A percentile compares a stretch with the other conserved stretches of the same genome.
These are phyloP conservation scores for Drosophila pandora DNA, from an alignment of 1,140 invertebrate species.

Conservation along the genomic window DNA sequence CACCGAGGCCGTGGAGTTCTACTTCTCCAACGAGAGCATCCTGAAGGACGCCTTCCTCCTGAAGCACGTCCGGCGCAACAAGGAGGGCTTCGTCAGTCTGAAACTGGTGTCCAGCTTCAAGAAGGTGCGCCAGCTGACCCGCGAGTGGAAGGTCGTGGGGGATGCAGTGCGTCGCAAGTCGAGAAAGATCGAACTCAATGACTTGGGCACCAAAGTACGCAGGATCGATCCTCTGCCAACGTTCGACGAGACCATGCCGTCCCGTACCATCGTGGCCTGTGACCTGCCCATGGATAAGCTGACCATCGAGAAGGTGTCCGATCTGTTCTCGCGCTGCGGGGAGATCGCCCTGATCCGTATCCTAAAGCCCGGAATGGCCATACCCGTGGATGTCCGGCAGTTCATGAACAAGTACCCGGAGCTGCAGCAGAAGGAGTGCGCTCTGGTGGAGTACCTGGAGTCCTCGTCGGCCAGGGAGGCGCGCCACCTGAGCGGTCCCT, in stretches of 20 bases:
- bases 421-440: constrained; percentile 92
- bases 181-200: constrained; percentile 94
- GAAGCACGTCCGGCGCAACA: constrained; percentile 96
- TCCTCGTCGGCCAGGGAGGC: constrained; percentile 93
- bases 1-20: constrained; percentile 94
- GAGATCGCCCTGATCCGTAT: constrained; percentile 94
- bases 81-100: constrained; percentile 96
- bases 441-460: constrained; percentile 94
- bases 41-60: constrained; percentile 97
- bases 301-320: constrained; percentile 93
- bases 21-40: constrained; percentile 97
- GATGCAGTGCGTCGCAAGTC: constrained; percentile 90
- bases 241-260: constrained; percentile 95
- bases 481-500: constrained; percentile 85
- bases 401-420: constrained; percentile 96
- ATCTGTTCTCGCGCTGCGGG: constrained; percentile 93
- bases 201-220: constrained; percentile 95
- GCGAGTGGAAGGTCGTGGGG: constrained; percentile 96
- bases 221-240: constrained; percentile 93
- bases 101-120: constrained; percentile 97
- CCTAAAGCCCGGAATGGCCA: constrained; percentile 92
- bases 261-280: constrained; percentile 94
- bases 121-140: constrained; percentile 95
- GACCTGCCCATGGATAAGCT: constrained; percentile 93
- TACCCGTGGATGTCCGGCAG: constrained; percentile 94